Percentiles rank a stretch among this genome's conserved stretches.
Conservation (phyloP, 2,113 vertebrate genomes). For the Chaetops frenatus region DNA sequence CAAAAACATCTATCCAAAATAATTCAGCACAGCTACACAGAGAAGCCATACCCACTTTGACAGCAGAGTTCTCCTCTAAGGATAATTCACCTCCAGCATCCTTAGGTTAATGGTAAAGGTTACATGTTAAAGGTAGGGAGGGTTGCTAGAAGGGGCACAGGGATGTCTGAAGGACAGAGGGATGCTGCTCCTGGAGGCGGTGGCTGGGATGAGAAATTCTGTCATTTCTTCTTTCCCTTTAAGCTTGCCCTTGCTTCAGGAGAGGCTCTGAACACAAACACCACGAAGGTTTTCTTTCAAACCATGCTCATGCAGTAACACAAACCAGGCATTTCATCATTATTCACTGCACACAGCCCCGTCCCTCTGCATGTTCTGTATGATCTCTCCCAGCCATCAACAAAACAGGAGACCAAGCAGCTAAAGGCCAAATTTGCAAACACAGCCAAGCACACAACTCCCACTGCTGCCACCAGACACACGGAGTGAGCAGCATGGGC, state of each 20-base stretch:
- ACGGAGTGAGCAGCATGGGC: rapidly evolving
- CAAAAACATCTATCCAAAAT: background rate
- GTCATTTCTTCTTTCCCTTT: background rate
- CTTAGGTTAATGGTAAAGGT: too few relatives aligned
- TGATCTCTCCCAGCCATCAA: background rate
- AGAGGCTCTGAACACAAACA: background rate
- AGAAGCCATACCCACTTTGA: background rate
- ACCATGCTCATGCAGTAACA: background rate
- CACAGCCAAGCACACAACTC: background rate
- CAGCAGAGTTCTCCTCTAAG: background rate
- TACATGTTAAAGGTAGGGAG: background rate
- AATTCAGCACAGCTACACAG: background rate
- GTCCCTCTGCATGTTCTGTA: background rate
- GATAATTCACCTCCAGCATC: background rate
- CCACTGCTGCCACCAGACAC: background rate
- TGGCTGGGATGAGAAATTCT: background rate
- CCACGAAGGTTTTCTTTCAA: background rate
- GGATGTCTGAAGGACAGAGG: background rate
- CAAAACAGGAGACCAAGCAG: background rate
- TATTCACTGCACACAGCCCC: background rate
- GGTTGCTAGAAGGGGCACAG: background rate
- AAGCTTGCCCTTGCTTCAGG: background rate
- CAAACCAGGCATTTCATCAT: background rate
- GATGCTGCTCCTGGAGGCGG: background rate
- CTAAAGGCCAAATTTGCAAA: conserved; percentile 39